A percentile compares a stretch with the other conserved stretches of the same genome.
Conservation (phyloP, 2,797 vertebrate genomes). For the Silurus lanzhouensis region DNA sequence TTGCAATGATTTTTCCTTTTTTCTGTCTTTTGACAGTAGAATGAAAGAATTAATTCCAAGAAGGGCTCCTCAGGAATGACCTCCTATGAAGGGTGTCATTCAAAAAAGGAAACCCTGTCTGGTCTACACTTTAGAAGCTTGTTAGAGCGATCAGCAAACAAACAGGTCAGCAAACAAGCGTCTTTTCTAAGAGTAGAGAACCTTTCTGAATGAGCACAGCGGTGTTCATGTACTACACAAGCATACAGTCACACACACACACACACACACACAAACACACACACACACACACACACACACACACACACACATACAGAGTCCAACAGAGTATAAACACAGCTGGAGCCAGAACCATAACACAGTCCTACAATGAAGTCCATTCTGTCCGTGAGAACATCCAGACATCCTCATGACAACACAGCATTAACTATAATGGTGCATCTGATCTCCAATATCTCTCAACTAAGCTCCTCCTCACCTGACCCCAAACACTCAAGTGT, state of each 20-base stretch:
- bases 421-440: not conserved
- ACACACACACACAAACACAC: not conserved
- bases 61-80: not conserved
- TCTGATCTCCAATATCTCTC: not conserved
- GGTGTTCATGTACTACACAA: no score
- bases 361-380: slow-evolving; percentile 5
- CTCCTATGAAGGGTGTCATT: not conserved
- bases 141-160: no score
- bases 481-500: not conserved
- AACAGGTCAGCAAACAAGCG: not conserved
- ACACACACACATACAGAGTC: not conserved
- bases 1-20: not conserved
- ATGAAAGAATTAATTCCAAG: not conserved
- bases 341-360: not conserved
- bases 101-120: not conserved
- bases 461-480: not conserved
- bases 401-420: not conserved
- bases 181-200: not conserved
- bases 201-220: not conserved
- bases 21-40: not conserved
- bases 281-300: not conserved
- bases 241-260: no score
- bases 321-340: slow-evolving; percentile 13
- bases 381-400: not conserved
- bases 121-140: not conserved